These are phyloP conservation scores for Mythimna impura DNA, from an alignment of 2,888 invertebrate species.

Conservation along the genomic window DNA sequence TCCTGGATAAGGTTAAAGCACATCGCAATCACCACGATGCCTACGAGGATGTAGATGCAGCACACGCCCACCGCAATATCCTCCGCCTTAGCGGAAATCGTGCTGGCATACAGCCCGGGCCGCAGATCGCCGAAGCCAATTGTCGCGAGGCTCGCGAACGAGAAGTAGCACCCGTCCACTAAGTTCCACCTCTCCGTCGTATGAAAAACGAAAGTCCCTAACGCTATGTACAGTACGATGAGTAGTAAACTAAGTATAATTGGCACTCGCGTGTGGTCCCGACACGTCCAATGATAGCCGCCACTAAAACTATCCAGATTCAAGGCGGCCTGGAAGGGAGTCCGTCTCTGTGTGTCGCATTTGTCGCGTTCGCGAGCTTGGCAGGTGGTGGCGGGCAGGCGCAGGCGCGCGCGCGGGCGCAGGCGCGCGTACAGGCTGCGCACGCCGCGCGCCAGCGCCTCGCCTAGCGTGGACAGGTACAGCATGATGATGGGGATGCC, in stretches of 20 bases:
- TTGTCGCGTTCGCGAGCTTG: constrained; percentile 52
- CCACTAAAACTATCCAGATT: constrained; percentile 83
- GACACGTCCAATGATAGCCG: constrained; percentile 84
- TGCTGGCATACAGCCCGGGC: constrained; percentile 91
- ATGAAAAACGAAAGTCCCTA: constrained; percentile 97
- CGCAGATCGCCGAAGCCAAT: constrained; percentile 96
- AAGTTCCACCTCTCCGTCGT: constrained; percentile 97
- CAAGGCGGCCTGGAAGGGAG: constrained; percentile 86
- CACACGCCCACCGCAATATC: constrained; percentile 94
- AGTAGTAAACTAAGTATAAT: constrained; percentile 96
- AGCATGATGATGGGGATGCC: constrained; percentile 97
- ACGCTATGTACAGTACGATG: constrained; percentile 96
- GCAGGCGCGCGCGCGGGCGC: constrained; percentile 73
- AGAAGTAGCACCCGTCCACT: constrained; percentile 96
- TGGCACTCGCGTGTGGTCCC: constrained; percentile 94
- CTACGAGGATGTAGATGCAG: constrained; percentile 95
- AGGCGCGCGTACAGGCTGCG: constrained; percentile 92
- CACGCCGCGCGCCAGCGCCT: constrained; percentile 95
- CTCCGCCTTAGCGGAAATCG: constrained; percentile 85
- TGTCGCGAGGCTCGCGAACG: constrained; percentile 94
- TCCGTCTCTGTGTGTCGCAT: constrained; percentile 72
- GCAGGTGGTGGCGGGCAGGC: constrained; percentile 63
- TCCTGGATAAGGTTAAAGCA: constrained; percentile 96
- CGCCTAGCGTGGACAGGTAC: constrained; percentile 96
- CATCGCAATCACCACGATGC: constrained; percentile 96